A percentile compares a stretch with the other conserved stretches of the same genome.
phyloP scores from a whole-genome alignment of 2,797 vertebrate species.

The Darevskia nairensis region DNA sequence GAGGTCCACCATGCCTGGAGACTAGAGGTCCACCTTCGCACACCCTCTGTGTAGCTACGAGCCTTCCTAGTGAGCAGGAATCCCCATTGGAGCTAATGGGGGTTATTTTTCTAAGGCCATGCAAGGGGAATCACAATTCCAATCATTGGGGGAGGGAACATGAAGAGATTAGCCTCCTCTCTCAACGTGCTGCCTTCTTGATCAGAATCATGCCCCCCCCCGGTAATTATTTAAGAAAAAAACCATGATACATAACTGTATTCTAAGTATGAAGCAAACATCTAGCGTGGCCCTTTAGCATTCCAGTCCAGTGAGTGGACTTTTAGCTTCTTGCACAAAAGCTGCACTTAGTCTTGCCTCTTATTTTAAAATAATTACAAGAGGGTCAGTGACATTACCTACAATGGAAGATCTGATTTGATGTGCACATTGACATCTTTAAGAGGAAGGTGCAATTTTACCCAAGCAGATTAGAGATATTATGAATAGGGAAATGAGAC shows the following conservation, averaged over 20 bases:
- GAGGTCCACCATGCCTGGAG: neutral
- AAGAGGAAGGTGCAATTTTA: constrained; percentile 63
- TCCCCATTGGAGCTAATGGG: too few relatives aligned
- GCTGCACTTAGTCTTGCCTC: constrained; percentile 63
- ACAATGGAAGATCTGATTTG: constrained; percentile 71
- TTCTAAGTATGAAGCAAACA: neutral
- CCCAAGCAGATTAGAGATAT: constrained; percentile 67
- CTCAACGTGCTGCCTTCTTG: too few relatives aligned
- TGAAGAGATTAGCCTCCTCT: too few relatives aligned
- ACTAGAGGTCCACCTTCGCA: too few relatives aligned
- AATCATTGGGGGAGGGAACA: too few relatives aligned
- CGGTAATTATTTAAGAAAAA: too few relatives aligned
- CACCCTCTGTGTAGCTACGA: too few relatives aligned
- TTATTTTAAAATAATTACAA: constrained; percentile 63
- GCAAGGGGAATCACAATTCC: too few relatives aligned
- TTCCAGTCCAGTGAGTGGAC: neutral
- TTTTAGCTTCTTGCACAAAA: constrained; percentile 24
- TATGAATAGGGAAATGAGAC: constrained; percentile 81
- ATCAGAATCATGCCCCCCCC: neutral
- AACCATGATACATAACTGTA: neutral
- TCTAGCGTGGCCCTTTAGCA: neutral
- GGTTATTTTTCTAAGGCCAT: too few relatives aligned
- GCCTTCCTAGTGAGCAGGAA: too few relatives aligned
- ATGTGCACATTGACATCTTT: constrained; percentile 43
- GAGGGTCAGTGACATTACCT: constrained; percentile 45